These are phyloP conservation scores for Callochromis pleurospilus DNA, from an alignment of 2,113 vertebrate species.

Conservation along the genomic window DNA sequence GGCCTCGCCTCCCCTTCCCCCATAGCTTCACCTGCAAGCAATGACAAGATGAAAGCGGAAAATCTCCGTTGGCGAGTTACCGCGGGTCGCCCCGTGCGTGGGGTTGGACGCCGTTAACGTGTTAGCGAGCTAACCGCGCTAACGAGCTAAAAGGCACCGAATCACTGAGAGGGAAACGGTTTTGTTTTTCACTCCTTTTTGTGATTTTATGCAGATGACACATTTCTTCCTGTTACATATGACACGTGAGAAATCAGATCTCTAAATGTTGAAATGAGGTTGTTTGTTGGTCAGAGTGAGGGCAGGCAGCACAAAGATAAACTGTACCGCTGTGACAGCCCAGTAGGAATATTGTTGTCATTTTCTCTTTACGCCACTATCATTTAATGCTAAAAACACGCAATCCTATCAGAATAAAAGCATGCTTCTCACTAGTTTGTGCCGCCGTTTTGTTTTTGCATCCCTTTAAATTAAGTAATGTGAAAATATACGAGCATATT, in stretches of 20 bases:
- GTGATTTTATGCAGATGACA: not conserved
- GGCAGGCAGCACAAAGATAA: not conserved
- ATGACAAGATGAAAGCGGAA: no score
- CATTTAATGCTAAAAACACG: not conserved
- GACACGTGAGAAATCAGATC: not conserved
- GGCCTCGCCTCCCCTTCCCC: no score
- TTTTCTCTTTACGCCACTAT: not conserved
- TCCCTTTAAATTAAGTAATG: not conserved
- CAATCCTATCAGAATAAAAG: not conserved
- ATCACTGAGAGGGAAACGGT: accelerated
- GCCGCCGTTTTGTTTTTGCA: not conserved
- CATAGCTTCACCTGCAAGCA: no score
- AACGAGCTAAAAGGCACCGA: not conserved
- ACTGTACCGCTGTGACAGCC: not conserved
- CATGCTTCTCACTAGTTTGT: not conserved
- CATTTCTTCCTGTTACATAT: not conserved
- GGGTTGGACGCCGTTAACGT: no score
- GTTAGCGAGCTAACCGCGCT: no score
- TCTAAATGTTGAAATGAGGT: not conserved
- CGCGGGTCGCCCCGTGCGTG: no score
- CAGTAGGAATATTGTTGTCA: not conserved
- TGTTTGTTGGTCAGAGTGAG: not conserved
- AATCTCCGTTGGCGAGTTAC: no score
- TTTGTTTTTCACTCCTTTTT: not conserved
- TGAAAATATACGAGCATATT: not conserved